Conservation (phyloP, 2,113 vertebrate genomes). For the Centropristis striata region DNA sequence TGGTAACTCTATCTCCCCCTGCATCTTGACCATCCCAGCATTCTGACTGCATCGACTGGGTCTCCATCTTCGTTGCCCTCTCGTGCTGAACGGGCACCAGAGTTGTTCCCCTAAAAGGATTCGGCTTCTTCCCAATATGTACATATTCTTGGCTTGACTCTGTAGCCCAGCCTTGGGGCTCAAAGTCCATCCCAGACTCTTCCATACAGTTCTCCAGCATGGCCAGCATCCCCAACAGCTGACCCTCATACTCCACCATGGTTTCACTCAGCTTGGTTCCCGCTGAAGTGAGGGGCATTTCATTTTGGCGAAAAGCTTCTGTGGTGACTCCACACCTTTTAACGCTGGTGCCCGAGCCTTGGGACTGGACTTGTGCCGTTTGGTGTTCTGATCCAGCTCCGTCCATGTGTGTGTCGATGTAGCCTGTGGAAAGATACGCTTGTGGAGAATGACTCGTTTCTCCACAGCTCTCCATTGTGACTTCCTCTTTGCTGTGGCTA, state of each 20-base stretch:
- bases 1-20: background rate
- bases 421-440: slow-evolving; percentile 59
- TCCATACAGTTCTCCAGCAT: slow-evolving; percentile 77
- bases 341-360: background rate
- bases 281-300: slow-evolving; percentile 70
- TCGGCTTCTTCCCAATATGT: slow-evolving; percentile 57
- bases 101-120: slow-evolving; percentile 18
- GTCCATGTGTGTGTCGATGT: slow-evolving; percentile 65
- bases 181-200: slow-evolving; percentile 72
- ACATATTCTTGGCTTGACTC: slow-evolving; percentile 73
- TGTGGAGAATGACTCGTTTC: slow-evolving; percentile 32
- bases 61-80: slow-evolving; percentile 11
- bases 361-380: background rate
- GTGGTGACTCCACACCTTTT: slow-evolving; percentile 7
- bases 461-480: slow-evolving; percentile 5
- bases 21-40: slow-evolving; percentile 4
- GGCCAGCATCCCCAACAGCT: slow-evolving; percentile 74
- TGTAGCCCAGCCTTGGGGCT: slow-evolving; percentile 49
- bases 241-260: slow-evolving; percentile 76
- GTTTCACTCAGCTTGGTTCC: slow-evolving; percentile 71
- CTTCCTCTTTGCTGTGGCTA: slow-evolving; percentile 6
- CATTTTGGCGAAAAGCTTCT: background rate
- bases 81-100: slow-evolving; percentile 21
- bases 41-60: slow-evolving; percentile 1
- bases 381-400: slow-evolving; percentile 14